Evolutionary conservation across 2,797 vertebrate species (phyloP), one percentile per base, ranked within the genome.

Genomic region (Myotis findleyi): DNA sequence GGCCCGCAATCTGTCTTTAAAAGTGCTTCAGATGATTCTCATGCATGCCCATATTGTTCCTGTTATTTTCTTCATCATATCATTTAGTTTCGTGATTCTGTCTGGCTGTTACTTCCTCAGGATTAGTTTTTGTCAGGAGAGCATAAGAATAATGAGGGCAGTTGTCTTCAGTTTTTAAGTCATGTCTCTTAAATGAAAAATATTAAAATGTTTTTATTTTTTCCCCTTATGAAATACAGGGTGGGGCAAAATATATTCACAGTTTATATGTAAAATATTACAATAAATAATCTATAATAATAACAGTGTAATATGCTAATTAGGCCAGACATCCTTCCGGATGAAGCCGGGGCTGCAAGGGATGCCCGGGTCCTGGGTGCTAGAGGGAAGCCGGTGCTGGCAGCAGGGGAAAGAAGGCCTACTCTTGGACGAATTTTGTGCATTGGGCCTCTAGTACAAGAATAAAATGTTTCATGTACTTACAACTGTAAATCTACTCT

Each of bases 101-200:
- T 71, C 44, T 91, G 57, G 21, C 14, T 76, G 7, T 79, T n/a
- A 49, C 51, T 94, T 93, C 33, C 20, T 90, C 11, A 75, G 30
- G 36, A 83, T 80, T 82, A 62, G 11, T 75, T 84, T 92, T 94
- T 92, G 6, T 84, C 14, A 47, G 30, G 44, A 94, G 30, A 93
- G 38, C 27, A 68, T 13, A 87, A 62, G 85, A 55, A 77, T 86
- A 91, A 83, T 69, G 41, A 88, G 17, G 36, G 68, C 49, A 30
- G 8, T 95, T 72, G 47, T 94, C 69, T 38, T 91, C 16, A 72
- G 41, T 92, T 83, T 79, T 84, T 86, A 82, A 87, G 33, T 91
- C 33, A 44, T 2, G 2, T 94, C 10, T 51, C 6, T 87, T 59
- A 71, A 83, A 30, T 68, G 30, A 49, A 82, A 94, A 79, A 77